Conservation (phyloP, 92 coral and sea anemone genomes). For the Nematostella vectensis region DNA sequence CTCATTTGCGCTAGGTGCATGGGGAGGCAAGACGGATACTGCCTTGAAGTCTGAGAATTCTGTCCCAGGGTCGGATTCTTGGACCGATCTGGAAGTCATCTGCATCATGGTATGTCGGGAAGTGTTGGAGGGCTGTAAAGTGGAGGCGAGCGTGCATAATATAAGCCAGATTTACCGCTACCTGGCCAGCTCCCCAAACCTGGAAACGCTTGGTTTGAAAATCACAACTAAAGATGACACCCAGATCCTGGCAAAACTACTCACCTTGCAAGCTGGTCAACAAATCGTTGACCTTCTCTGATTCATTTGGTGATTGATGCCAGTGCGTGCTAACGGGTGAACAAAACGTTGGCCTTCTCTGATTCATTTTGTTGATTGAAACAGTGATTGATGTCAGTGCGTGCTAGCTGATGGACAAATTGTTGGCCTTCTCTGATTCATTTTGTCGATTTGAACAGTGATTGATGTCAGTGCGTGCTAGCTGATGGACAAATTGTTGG, state of each 20-base stretch:
- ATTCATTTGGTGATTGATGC: no score
- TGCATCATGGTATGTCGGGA: slow-evolving; percentile 30
- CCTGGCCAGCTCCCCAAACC: slow-evolving; percentile 17
- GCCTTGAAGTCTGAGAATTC: neutral
- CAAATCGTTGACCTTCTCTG: no score
- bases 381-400: no score
- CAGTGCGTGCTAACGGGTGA: no score
- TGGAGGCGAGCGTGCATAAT: slow-evolving; percentile 19
- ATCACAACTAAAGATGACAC: slow-evolving; percentile 11
- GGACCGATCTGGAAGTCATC: slow-evolving; percentile 29
- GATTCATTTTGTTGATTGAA: no score
- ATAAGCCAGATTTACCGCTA: slow-evolving; percentile 24
- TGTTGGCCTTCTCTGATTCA: no score
- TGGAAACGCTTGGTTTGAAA: slow-evolving; percentile 11
- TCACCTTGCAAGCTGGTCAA: slow-evolving; percentile 6
- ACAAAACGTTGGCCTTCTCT: no score
- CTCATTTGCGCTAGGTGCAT: slow-evolving; percentile 5
- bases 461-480: no score
- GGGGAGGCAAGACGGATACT: neutral
- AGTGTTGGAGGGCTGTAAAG: slow-evolving; percentile 29
- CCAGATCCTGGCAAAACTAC: slow-evolving; percentile 14
- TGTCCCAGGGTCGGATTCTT: neutral
- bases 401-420: no score
- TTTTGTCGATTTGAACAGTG: no score
- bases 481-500: no score